Conservation (phyloP, 2,797 vertebrate genomes). For the Eleutherodactylus coqui region DNA sequence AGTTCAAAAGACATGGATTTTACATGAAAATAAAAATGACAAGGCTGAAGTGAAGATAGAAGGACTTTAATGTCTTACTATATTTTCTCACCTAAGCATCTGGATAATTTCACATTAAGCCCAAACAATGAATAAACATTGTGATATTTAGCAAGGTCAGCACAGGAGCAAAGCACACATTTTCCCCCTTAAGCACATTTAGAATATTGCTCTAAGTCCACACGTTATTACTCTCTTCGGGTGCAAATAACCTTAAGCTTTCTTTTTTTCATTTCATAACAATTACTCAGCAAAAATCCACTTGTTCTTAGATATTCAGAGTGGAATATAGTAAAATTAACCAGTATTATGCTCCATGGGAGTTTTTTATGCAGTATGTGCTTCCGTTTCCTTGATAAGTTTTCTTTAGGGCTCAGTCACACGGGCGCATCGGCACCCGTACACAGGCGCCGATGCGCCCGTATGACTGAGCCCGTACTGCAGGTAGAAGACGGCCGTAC, state of each 20-base stretch:
- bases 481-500: no score
- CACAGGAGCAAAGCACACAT: constrained; percentile 30
- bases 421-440: no score
- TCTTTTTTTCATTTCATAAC: constrained; percentile 29
- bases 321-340: neutral
- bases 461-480: no score
- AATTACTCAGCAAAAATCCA: constrained; percentile 36
- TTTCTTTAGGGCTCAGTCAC: no score
- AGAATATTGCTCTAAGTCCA: constrained; percentile 39
- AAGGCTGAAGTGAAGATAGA: neutral
- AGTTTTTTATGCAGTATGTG: no score
- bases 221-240: constrained; percentile 45
- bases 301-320: neutral
- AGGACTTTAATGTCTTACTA: neutral
- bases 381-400: no score
- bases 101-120: constrained; percentile 53
- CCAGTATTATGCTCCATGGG: no score
- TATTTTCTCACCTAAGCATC: constrained; percentile 26
- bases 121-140: constrained; percentile 50
- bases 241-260: constrained; percentile 46
- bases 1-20: constrained; percentile 13
- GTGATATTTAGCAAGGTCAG: constrained; percentile 54
- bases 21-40: constrained; percentile 9
- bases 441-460: no score
- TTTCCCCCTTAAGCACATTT: constrained; percentile 32